These are phyloP conservation scores for Tragelaphus strepsiceros DNA, from an alignment of 2,113 vertebrate species.

Conservation along the genomic window DNA sequence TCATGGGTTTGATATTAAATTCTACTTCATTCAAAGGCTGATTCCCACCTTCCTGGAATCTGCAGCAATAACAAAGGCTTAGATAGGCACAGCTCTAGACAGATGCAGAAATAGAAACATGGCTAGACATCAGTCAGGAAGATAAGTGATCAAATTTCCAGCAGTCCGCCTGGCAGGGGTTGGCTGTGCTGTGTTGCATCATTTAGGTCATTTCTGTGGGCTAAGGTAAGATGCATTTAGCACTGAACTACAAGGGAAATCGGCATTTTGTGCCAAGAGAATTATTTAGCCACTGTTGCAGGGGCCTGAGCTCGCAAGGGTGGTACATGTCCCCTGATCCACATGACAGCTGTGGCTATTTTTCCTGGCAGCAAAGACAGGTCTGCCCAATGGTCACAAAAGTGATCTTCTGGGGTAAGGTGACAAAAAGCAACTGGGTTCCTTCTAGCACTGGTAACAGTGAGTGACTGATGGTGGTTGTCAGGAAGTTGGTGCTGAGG, in stretches of 20 bases:
- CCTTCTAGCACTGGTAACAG: not conserved
- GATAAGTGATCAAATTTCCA: slow-evolving; percentile 27
- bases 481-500: not conserved
- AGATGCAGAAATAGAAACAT: slow-evolving; percentile 56
- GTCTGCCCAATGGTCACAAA: not conserved
- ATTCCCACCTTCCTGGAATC: not conserved
- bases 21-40: slow-evolving; percentile 26
- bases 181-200: not conserved
- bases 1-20: slow-evolving; percentile 24
- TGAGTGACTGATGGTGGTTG: not conserved
- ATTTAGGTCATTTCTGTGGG: not conserved
- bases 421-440: not conserved
- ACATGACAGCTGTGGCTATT: not conserved
- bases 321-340: not conserved
- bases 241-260: not conserved
- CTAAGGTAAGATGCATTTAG: not conserved
- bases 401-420: not conserved
- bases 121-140: slow-evolving; percentile 45
- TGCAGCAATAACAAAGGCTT: not conserved
- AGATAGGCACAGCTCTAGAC: not conserved
- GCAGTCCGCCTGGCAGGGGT: slow-evolving; percentile 26
- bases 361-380: not conserved
- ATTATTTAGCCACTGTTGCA: not conserved
- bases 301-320: not conserved
- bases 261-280: not conserved